Percentiles rank a stretch among this genome's conserved stretches.
Evolutionary conservation across 2,797 vertebrate species (phyloP).

Genomic region (Chiloscyllium punctatum): DNA sequence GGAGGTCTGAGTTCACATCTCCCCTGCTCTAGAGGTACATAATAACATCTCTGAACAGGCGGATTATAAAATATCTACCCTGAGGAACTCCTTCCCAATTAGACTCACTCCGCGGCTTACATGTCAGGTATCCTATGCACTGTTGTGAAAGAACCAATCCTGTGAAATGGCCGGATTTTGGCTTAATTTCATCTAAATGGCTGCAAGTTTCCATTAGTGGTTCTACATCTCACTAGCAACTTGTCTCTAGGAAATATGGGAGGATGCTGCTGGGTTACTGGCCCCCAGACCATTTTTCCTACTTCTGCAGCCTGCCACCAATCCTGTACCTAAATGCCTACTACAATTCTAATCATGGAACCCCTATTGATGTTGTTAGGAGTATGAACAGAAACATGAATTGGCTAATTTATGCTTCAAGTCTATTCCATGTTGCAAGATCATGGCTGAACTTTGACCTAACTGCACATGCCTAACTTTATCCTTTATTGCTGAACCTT

Average conservation of each 20-base stretch:
- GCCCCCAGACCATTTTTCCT: no score
- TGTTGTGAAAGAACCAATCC: background rate
- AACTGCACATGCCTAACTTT: background rate
- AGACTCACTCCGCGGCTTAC: background rate
- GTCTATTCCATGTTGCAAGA: background rate
- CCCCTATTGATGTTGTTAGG: background rate
- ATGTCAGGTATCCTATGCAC: background rate
- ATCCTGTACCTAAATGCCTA: background rate
- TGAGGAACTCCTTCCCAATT: no score
- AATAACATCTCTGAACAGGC: no score
- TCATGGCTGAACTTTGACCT: no score
- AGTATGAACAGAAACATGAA: background rate
- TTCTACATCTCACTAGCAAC: background rate
- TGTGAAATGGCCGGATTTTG: background rate
- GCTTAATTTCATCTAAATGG: background rate
- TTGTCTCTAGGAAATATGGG: background rate
- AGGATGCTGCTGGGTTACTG: no score
- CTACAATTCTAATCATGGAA: background rate
- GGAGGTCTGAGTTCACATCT: no score
- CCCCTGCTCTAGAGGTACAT: no score
- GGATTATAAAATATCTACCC: background rate
- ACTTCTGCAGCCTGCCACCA: background rate
- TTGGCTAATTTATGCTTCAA: no score
- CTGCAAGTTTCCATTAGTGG: background rate
- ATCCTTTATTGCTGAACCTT: no score